A percentile compares a stretch with the other conserved stretches of the same genome.
Conservation (phyloP, 2,797 vertebrate genomes). For the Gallinago stenura region DNA sequence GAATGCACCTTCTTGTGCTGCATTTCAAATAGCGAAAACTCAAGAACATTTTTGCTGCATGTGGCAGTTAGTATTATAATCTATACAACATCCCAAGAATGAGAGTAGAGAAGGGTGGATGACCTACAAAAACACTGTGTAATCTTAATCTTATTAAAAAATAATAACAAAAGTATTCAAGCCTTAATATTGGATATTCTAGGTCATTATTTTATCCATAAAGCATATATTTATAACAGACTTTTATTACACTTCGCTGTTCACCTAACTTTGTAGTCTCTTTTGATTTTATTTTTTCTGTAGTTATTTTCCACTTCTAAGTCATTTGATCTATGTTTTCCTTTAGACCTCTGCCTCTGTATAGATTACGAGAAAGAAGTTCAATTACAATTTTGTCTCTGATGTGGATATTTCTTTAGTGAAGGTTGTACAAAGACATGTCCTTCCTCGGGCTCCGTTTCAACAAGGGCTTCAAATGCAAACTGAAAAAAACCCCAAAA, state of each 20-base stretch:
- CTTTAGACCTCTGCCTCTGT: conserved; percentile 23
- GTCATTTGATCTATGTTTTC: conserved; percentile 48
- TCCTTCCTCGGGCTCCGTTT: conserved; percentile 14
- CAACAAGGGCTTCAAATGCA: background rate
- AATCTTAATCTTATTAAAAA: background rate
- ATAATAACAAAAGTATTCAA: background rate
- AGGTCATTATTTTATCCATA: conserved; percentile 11
- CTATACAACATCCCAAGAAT: background rate
- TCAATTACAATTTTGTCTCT: conserved; percentile 56
- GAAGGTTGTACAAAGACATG: conserved; percentile 34
- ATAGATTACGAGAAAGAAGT: conserved; percentile 31
- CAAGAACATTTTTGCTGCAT: background rate
- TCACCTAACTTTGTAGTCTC: conserved; percentile 9
- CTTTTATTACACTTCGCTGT: background rate
- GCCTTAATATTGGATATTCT: background rate
- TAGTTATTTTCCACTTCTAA: conserved; percentile 51
- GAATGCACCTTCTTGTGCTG: background rate
- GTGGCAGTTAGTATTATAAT: background rate
- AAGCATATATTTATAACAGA: background rate
- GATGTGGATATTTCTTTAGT: conserved; percentile 50
- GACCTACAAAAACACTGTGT: background rate
- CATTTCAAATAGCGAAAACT: background rate
- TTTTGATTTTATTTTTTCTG: conserved; percentile 35
- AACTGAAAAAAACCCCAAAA: background rate
- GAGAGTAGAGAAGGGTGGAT: background rate